Evolutionary conservation across 1,140 invertebrate species (phyloP), one percentile per base, ranked within the genome.

Genomic region (Telenomus remus): DNA sequence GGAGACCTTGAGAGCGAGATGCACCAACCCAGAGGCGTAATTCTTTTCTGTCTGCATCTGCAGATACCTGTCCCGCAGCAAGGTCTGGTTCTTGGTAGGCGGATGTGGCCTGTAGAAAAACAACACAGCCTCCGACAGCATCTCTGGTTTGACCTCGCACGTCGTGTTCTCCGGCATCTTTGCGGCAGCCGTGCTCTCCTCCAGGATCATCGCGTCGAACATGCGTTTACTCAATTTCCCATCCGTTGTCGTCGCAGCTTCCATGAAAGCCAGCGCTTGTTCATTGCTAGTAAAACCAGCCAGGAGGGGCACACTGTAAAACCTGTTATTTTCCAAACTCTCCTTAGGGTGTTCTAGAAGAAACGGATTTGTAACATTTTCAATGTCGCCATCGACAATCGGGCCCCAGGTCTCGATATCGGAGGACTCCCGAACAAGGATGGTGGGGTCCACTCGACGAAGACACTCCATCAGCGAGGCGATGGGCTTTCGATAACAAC

Each of bases 241-340:
- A 14, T 91, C 89, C 0, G 88, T 89, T 14, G 89, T 89, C 13
- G 90, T 89, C 0, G 92, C 77, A 10, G 90, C 81, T 19, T 88
- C 85, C n/a, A 83, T 83, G 12, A 84, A 86, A 8, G 85, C 85
- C 5, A 95, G 80, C 13, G 91, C 92, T 71, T 94, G 92, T 82
- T 95, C 94, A 90, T 94, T 94, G 75, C 93, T 92, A 0, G 93
- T 94, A 60, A 91, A 94, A 0, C 94, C 94, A 4, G 91, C 90
- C 49, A 95, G 85, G 8, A 95, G 76, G 0, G 94, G 93, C 0
- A 95, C 92, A 44, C 91, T 90, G 43, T 83, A 90, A 83, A 83
- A 90, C 89, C 75, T 90, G 85, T 90, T 91, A 56, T 83, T 87
- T 68, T 90, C 87, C 49, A 94, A 90, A 49, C 92, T 84, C 47